Evolutionary conservation across 2,888 invertebrate genomes (phyloP), one percentile per base, ranked within the genome.

Genomic region (Abrostola tripartita): DNA sequence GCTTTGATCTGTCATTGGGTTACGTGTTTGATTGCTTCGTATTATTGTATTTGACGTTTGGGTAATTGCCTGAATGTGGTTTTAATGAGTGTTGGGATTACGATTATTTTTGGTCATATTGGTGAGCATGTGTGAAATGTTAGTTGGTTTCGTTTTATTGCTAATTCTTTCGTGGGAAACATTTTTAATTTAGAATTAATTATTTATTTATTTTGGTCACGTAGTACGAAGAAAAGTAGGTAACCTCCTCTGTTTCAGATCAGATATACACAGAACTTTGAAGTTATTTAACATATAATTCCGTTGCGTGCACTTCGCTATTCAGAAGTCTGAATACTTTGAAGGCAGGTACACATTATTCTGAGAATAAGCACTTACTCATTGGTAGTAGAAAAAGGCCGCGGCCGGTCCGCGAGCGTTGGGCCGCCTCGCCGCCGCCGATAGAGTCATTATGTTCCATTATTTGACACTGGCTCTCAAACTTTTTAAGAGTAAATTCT

Each of bases 381-480:
- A 73, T 70, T 71, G 75, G 76, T 69, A 76, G 81, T 78, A 79
- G 83, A 82, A 81, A 82, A 82, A 85, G 78, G 76, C 60, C 24
- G 73, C 59, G 74, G 81, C 73, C 74, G 73, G 65, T 56, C 74
- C 61, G 71, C 76, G 72, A 71, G 81, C 80, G 79, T 24, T 24
- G 24, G 24, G 24, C 78, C 71, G 81, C 44, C 44, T 24, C 87
- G 85, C 89, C 89, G 91, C 91, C 94, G 93, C 89, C 92, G 90
- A 94, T 94, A 94, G 92, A 94, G 94, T 94, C 94, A 94, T 94
- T 94, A 94, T 92, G 89, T 85, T 88, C 89, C 92, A 94, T 94
- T 94, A 94, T 89, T 86, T 72, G 61, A 79, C 91, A 78, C 68
- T 9, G 85, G 42, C 68, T 71, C 90, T 87, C 90, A 93, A 93